phyloP scores from a whole-genome alignment of 2,888 invertebrate genomes.

The Oasisia sp. region DNA sequence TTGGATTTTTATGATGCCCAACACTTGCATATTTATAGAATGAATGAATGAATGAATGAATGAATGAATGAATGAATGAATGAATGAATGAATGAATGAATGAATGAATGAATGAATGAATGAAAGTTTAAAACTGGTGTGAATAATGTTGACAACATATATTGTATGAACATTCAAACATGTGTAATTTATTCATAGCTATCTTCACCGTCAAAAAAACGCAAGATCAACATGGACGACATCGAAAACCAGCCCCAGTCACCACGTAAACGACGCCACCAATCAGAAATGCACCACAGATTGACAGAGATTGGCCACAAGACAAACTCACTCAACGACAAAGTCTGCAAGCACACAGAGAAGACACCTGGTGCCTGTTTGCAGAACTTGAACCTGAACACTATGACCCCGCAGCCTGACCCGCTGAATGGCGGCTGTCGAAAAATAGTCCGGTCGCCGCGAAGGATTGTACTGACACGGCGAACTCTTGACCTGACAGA shows the following conservation, averaged over 20 bases:
- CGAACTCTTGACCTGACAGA: constrained; percentile 42
- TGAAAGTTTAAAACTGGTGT: too few relatives aligned
- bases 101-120: too few relatives aligned
- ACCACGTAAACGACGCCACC: constrained; percentile 25
- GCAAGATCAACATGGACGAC: constrained; percentile 30
- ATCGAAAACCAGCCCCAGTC: constrained; percentile 32
- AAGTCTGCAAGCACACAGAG: not conserved
- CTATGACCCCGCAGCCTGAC: not conserved
- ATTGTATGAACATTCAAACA: not conserved
- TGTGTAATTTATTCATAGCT: not conserved
- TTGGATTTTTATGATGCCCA: too few relatives aligned
- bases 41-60: too few relatives aligned
- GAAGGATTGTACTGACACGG: constrained; percentile 51
- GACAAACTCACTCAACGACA: not conserved
- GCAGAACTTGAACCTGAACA: constrained; percentile 17
- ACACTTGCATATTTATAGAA: too few relatives aligned
- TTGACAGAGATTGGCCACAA: not conserved
- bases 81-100: too few relatives aligned
- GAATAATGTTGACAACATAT: not conserved
- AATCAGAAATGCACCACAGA: not conserved
- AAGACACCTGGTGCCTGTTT: not conserved
- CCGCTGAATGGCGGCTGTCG: not conserved
- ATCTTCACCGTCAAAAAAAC: constrained; percentile 34
- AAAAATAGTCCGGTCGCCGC: constrained; percentile 44
- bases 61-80: too few relatives aligned